Evolutionary conservation across 1,140 invertebrate genomes (phyloP).

Genomic region (Drosophila tsacasi): DNA sequence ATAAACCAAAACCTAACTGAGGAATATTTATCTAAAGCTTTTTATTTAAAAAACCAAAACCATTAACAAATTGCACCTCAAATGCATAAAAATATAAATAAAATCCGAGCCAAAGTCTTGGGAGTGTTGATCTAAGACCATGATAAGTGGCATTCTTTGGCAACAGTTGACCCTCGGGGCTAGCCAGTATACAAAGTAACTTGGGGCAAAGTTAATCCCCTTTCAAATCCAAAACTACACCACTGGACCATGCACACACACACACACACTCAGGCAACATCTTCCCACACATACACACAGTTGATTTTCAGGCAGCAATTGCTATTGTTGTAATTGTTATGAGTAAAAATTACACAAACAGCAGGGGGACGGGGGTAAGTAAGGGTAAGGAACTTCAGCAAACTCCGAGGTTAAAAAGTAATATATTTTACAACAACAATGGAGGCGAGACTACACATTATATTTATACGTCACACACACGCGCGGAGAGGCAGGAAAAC

Average conservation of each 20-base stretch:
- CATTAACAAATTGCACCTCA: constrained; percentile 27
- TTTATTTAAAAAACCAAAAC: neutral
- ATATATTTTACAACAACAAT: constrained; percentile 75
- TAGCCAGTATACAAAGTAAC: constrained; percentile 17
- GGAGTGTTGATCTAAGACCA: constrained; percentile 8
- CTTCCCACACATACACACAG: constrained; percentile 19
- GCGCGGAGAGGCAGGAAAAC: constrained; percentile 26
- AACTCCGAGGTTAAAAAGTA: constrained; percentile 69
- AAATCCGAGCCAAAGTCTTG: neutral
- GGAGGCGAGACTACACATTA: constrained; percentile 77
- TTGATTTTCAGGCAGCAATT: constrained; percentile 72
- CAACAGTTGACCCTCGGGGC: neutral
- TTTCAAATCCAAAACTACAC: constrained; percentile 16
- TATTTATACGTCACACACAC: constrained; percentile 69
- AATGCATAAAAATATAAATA: neutral
- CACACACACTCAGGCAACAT: neutral
- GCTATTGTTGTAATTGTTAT: constrained; percentile 78
- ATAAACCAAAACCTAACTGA: no score
- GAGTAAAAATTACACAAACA: constrained; percentile 69
- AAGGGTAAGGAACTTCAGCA: constrained; percentile 3
- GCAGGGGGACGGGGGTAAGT: neutral
- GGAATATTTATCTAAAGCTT: neutral
- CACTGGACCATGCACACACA: constrained; percentile 14
- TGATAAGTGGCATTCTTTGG: constrained; percentile 3
- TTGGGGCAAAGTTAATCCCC: constrained; percentile 29